Conservation (phyloP, 1,140 invertebrate genomes). For the Anthonomus grandis region DNA sequence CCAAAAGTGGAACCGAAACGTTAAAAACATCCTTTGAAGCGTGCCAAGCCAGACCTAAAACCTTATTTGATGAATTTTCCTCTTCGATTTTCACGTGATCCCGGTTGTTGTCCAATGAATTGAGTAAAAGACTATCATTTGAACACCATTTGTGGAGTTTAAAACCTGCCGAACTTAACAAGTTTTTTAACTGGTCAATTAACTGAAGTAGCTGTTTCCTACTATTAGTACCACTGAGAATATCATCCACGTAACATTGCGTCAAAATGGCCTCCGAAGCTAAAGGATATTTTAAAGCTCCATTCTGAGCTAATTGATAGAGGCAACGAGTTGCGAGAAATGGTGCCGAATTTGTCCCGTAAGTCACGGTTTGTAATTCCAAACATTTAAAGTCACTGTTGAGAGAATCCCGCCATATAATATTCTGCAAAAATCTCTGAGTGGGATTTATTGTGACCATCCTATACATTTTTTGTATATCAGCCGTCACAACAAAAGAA, state of each 20-base stretch:
- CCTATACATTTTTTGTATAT: constrained; percentile 15
- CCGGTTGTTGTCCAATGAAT: not conserved
- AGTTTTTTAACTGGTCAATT: not conserved
- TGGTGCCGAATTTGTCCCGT: no score
- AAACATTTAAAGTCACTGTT: constrained; percentile 11
- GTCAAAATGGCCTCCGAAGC: constrained; percentile 31
- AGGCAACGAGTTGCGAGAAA: not conserved
- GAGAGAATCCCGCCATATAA: constrained; percentile 7
- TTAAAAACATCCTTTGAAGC: constrained; percentile 5
- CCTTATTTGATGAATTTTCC: constrained; percentile 1
- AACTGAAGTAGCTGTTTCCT: constrained; percentile 3
- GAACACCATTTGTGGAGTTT: constrained; percentile 14
- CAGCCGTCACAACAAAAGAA: not conserved
- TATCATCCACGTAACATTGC: constrained; percentile 23
- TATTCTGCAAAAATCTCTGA: constrained; percentile 13
- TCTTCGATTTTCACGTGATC: not conserved
- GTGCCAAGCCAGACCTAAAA: constrained; percentile 2
- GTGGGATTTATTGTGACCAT: constrained; percentile 4
- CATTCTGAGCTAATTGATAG: constrained; percentile 1
- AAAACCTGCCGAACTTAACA: constrained; percentile 15
- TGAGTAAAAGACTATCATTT: not conserved
- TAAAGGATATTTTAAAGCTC: not conserved
- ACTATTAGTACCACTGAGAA: constrained; percentile 16
- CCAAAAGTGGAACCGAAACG: constrained; percentile 30
- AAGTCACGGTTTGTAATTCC: constrained; percentile 3